phyloP scores from a whole-genome alignment of 30 jellyfish, hydroid and myxozoan species.

The Cassiopea andromeda region DNA sequence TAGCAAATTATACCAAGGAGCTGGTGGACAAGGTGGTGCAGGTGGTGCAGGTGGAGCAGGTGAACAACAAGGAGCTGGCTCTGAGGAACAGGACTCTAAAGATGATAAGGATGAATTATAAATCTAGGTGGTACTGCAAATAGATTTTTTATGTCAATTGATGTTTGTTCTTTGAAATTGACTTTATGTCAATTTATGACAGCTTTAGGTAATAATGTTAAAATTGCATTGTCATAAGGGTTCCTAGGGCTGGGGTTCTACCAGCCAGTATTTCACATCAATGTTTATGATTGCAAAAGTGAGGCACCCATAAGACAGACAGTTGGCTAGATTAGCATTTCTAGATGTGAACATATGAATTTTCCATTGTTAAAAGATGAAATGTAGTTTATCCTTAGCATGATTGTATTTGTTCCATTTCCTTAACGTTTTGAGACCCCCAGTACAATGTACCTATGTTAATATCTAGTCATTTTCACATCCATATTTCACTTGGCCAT shows the following conservation, averaged over 20 bases:
- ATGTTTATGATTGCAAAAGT: too few species aligned
- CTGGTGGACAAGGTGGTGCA: constrained; percentile 89
- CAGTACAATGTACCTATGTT: too few species aligned
- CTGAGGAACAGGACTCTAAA: constrained; percentile 74
- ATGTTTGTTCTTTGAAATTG: constrained; percentile 5
- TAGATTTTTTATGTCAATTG: constrained; percentile 17
- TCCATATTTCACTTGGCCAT: neutral
- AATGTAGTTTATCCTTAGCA: too few species aligned
- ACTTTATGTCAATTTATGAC: neutral
- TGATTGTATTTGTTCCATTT: too few species aligned
- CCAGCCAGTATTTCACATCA: too few species aligned
- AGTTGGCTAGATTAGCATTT: too few species aligned
- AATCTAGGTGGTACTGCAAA: constrained; percentile 9
- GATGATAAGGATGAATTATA: constrained; percentile 98
- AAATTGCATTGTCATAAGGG: neutral
- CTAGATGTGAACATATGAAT: too few species aligned
- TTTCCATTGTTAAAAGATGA: too few species aligned
- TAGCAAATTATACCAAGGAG: constrained; percentile 97
- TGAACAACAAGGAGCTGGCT: constrained; percentile 43
- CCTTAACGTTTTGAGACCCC: too few species aligned
- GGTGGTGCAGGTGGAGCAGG: constrained; percentile 77
- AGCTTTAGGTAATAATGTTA: neutral
- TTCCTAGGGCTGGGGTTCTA: neutral
- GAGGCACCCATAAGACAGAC: too few species aligned
- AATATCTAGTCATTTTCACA: too few species aligned